phyloP scores from a whole-genome alignment of 2,113 vertebrate genomes.

The Melanerpes formicivorus region DNA sequence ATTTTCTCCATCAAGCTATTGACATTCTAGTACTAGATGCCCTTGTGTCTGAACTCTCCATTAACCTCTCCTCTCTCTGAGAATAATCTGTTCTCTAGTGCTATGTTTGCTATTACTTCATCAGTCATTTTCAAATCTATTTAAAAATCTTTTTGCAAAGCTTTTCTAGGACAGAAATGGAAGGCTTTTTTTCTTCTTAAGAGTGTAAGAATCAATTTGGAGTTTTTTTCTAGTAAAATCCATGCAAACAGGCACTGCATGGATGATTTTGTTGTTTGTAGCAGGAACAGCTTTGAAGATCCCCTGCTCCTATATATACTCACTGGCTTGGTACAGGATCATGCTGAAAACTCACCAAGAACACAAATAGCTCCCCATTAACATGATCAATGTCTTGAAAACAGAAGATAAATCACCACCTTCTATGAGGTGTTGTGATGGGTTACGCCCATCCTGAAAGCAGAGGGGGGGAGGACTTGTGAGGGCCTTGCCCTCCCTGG shows the following conservation, averaged over 20 bases:
- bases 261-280: background rate
- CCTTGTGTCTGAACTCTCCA: background rate
- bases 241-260: background rate
- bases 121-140: background rate
- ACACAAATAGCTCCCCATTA: background rate
- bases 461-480: too few relatives aligned
- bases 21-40: background rate
- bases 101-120: background rate
- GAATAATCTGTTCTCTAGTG: background rate
- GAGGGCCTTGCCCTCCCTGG: too few relatives aligned
- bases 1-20: background rate
- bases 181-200: rapidly evolving
- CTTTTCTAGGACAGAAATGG: background rate
- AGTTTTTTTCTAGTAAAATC: background rate
- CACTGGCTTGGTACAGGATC: background rate
- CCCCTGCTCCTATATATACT: background rate
- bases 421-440: background rate
- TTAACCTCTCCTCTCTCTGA: background rate
- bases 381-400: background rate
- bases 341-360: background rate
- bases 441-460: too few relatives aligned
- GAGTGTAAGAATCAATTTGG: background rate
- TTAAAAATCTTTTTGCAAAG: background rate
- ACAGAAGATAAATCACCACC: background rate
- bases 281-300: background rate